Evolutionary conservation across 2,797 vertebrate genomes (phyloP), one percentile per base, ranked within the genome.

Genomic region (Mus caroli): DNA sequence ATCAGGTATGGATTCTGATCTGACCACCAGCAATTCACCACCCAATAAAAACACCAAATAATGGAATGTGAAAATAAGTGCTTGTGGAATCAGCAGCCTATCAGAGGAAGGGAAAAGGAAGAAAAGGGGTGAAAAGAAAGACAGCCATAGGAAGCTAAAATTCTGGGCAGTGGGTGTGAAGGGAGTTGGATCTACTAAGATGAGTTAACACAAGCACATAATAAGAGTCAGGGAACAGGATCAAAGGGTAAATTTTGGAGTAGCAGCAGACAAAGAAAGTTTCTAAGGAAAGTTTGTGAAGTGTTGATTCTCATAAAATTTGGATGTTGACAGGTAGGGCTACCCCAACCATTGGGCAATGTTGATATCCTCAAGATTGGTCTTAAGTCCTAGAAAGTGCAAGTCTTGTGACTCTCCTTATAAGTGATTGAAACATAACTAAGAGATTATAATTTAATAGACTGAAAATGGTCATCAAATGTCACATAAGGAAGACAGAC

Each of bases 371-470:
- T 37, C 15, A 91, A 91, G 37, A 28, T 7, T 15, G 78, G 1
- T 62, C 2, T 31, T 75, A 12, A 37, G 4, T 62, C 80, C 46
- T 43, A 56, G 26, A 82, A 95, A 78, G 24, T 37, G 37, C 28
- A 77, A 80, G 22, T n/a, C 19, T 86, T 37, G 2, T 43, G 17
- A 91, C 56, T 95, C 4, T 17, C 67, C 20, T 93, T 90, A 92
- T 1, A 93, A 93, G 64, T 71, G 92, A 87, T 52, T 87, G 50
- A 82, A 90, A 73, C 43, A 88, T 75, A 91, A 84, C 11, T 37
- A 20, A 92, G 15, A 11, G 88, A 52, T 75, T 1, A 11, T 64
- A 85, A 64, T 78, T 28, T 69, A 92, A 58, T 50, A 83, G 86
- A 3, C 84, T n/a, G 4, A 26, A 94, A 93, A 73, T 9, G 26